phyloP scores from a whole-genome alignment of 2,888 invertebrate species.

The Ptychoptera contaminata region DNA sequence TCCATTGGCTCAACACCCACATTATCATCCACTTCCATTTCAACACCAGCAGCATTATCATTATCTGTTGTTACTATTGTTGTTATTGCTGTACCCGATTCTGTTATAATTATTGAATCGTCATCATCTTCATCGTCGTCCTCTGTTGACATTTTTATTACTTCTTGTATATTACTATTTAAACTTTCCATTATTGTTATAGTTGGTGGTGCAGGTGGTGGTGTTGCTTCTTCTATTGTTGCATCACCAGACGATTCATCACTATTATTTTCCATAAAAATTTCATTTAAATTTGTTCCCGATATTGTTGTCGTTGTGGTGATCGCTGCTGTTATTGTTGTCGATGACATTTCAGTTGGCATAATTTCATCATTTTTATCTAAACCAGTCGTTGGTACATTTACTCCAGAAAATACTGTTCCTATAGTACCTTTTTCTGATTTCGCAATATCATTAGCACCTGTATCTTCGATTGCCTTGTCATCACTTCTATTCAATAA shows the following conservation, averaged over 20 bases:
- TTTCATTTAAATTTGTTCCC: slow-evolving; percentile 10
- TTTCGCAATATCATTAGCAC: no score
- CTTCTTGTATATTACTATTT: slow-evolving; percentile 9
- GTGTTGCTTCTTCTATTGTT: slow-evolving; percentile 1
- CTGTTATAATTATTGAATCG: slow-evolving; percentile 10
- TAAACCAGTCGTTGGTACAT: background rate
- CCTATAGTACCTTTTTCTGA: no score
- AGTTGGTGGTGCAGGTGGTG: slow-evolving; percentile 13
- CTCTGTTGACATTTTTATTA: background rate
- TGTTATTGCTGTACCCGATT: slow-evolving; percentile 1
- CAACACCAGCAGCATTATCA: slow-evolving; percentile 17
- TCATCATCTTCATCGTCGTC: background rate
- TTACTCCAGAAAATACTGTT: background rate
- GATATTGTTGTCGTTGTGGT: background rate
- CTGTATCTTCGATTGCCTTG: no score
- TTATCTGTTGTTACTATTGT: slow-evolving; percentile 25
- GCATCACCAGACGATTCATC: background rate
- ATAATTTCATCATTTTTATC: background rate
- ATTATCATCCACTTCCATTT: slow-evolving; percentile 30
- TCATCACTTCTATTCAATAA: no score
- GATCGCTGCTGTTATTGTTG: background rate
- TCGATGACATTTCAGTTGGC: background rate
- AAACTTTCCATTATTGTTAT: slow-evolving; percentile 12
- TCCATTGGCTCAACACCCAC: slow-evolving; percentile 30
- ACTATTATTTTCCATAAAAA: slow-evolving; percentile 5